Conservation (phyloP, 2,113 vertebrate genomes). For the Hystrix cristata region DNA sequence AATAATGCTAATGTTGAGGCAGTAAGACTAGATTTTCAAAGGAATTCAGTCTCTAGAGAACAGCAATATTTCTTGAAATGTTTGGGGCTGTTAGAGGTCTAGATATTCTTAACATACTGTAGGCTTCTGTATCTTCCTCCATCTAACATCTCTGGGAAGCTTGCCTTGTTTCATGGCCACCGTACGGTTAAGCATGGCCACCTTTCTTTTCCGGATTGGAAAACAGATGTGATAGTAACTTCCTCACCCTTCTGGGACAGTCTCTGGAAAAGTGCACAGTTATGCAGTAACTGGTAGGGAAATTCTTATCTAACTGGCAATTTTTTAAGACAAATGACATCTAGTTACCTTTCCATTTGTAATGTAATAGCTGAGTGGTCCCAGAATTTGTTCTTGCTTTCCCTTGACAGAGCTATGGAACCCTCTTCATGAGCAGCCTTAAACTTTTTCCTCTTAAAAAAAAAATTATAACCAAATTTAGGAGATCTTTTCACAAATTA, state of each 20-base stretch:
- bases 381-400: background rate
- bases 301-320: background rate
- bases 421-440: background rate
- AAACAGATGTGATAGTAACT: background rate
- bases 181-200: background rate
- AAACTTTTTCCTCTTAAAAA: background rate
- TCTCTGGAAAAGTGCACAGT: background rate
- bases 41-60: background rate
- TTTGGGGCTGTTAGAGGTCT: background rate
- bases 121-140: background rate
- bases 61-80: background rate
- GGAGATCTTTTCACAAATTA: background rate
- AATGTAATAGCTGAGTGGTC: background rate
- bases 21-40: background rate
- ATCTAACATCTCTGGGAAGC: background rate
- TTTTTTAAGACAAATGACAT: constrained; percentile 32
- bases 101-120: background rate
- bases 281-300: background rate
- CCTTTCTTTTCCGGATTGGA: background rate
- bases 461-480: background rate
- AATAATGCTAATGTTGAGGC: background rate
- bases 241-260: background rate
- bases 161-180: background rate
- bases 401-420: background rate
- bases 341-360: background rate